These are phyloP conservation scores for Drosophila sp. DNA, from an alignment of 1,140 invertebrate genomes.

Conservation along the genomic window DNA sequence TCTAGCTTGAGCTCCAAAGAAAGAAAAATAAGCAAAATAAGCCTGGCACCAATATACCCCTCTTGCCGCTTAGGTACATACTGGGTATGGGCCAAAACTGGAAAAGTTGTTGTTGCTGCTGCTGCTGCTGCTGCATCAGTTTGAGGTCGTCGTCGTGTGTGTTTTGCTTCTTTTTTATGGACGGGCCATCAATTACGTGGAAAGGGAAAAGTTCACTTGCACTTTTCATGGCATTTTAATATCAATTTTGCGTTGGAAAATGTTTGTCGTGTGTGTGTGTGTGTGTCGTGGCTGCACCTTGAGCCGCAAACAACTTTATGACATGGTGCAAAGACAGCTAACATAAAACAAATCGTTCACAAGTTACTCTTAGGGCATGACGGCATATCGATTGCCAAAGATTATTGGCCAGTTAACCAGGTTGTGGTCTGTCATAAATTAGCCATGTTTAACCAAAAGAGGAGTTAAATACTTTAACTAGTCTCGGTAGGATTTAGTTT, in stretches of 20 bases:
- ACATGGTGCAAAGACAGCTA: neutral
- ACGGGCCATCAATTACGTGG: conserved; percentile 15
- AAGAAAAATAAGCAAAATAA: no score
- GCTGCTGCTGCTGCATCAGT: neutral
- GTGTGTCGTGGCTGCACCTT: neutral
- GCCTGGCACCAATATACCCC: neutral
- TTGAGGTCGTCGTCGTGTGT: conserved; percentile 12
- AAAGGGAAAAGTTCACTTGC: conserved; percentile 12
- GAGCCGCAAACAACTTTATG: neutral
- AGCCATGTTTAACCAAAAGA: neutral
- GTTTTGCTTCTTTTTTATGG: conserved; percentile 16
- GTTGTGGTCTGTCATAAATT: neutral
- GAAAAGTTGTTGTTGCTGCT: neutral
- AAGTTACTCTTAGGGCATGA: conserved; percentile 1
- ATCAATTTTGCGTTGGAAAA: conserved; percentile 16
- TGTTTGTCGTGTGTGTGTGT: neutral
- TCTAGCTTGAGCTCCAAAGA: no score
- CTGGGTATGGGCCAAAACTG: neutral
- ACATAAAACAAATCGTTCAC: conserved; percentile 3
- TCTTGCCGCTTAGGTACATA: neutral
- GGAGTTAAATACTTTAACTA: neutral
- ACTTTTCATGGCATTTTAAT: conserved; percentile 22
- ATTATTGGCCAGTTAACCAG: neutral
- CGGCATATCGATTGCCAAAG: conserved; percentile 1
- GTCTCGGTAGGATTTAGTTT: no score